phyloP scores from a whole-genome alignment of 2,888 invertebrate genomes.

The Mamestra brassicae region DNA sequence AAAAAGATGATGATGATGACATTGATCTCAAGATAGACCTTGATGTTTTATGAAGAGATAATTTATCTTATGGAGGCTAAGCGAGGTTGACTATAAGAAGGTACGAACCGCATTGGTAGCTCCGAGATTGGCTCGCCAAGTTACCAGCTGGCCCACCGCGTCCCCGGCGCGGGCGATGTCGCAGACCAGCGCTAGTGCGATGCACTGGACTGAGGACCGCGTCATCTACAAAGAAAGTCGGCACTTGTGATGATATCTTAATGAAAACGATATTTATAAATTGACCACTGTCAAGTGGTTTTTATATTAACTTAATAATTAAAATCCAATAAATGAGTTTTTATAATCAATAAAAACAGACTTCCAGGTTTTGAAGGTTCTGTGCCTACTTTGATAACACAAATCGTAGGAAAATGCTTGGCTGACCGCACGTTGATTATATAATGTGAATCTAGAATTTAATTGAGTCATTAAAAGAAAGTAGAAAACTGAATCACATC shows the following conservation, averaged over 20 bases:
- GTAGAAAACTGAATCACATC: background rate
- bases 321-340: no score
- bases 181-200: slow-evolving; percentile 81
- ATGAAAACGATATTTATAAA: background rate
- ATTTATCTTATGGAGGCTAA: background rate
- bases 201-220: slow-evolving; percentile 77
- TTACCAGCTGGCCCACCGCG: slow-evolving; percentile 80
- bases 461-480: background rate
- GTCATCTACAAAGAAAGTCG: slow-evolving; percentile 74
- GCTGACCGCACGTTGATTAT: no score
- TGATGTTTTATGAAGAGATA: background rate
- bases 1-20: no score
- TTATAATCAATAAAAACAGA: background rate
- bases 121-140: slow-evolving; percentile 80
- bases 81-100: background rate
- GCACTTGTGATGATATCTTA: no score
- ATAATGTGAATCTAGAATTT: background rate
- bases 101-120: slow-evolving; percentile 75
- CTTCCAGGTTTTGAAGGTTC: background rate
- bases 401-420: background rate
- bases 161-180: slow-evolving; percentile 79
- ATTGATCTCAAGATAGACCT: background rate
- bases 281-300: background rate
- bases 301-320: no score
- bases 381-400: background rate